A percentile compares a stretch with the other conserved stretches of the same genome.
Conservation (phyloP, 1,140 invertebrate species). For the Asbolus verrucosus region DNA sequence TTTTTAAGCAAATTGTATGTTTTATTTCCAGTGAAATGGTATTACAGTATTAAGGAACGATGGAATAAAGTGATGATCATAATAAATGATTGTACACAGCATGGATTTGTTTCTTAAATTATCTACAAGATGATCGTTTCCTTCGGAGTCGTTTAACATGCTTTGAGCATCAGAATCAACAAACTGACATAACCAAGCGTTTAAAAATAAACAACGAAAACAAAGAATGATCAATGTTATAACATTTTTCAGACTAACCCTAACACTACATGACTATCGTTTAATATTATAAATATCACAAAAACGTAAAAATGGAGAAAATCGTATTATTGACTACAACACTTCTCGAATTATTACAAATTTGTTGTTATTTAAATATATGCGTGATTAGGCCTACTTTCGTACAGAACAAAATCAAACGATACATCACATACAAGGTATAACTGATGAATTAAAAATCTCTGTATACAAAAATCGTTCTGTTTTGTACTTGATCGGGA, state of each 20-base stretch:
- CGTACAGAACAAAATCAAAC: conserved; percentile 39
- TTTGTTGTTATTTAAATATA: conserved; percentile 47
- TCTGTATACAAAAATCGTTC: conserved; percentile 7
- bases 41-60: conserved; percentile 52
- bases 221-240: conserved; percentile 4
- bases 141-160: too few relatives aligned
- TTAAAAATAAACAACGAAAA: conserved; percentile 18
- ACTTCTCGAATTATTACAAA: conserved; percentile 33
- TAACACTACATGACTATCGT: conserved; percentile 48
- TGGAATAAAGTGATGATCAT: conserved; percentile 3
- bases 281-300: conserved; percentile 53
- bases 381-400: conserved; percentile 47
- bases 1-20: conserved; percentile 54
- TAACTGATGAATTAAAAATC: not conserved
- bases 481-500: conserved; percentile 28
- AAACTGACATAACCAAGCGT: conserved; percentile 8
- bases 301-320: conserved; percentile 51
- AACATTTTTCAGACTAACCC: conserved; percentile 38
- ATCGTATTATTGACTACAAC: conserved; percentile 51
- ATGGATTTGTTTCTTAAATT: conserved; percentile 33
- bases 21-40: conserved; percentile 53
- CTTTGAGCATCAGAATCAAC: conserved; percentile 39
- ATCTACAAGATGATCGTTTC: too few relatives aligned
- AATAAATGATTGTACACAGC: conserved; percentile 58
- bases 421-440: conserved; percentile 30